phyloP scores from a whole-genome alignment of 2,888 invertebrate genomes.

The Sceliomorpha sp. region DNA sequence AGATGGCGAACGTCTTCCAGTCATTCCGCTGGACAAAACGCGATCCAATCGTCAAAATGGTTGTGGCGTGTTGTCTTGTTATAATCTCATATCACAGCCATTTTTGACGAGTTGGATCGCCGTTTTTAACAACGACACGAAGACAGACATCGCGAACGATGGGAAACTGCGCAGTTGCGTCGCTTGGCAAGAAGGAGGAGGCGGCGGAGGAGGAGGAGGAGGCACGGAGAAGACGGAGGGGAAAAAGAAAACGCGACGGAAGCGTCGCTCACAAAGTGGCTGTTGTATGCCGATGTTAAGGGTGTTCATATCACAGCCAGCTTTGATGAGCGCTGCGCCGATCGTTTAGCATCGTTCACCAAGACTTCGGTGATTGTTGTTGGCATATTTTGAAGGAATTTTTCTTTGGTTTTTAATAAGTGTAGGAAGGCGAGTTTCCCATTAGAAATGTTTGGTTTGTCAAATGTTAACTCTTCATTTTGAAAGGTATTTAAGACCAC shows the following conservation, averaged over 20 bases:
- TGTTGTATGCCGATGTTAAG: conserved; percentile 88
- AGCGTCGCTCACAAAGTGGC: conserved; percentile 93
- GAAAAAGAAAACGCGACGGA: conserved; percentile 58
- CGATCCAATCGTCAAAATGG: conserved; percentile 59
- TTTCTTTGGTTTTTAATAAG: too few relatives aligned
- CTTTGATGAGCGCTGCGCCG: conserved; percentile 94
- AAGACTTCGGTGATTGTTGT: neutral
- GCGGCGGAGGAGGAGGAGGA: conserved; percentile 4
- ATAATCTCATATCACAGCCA: conserved; percentile 88
- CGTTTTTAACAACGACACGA: conserved; percentile 77
- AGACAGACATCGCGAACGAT: conserved; percentile 6
- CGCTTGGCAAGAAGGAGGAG: conserved; percentile 2
- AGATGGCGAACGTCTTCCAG: neutral
- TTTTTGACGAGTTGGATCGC: conserved; percentile 94
- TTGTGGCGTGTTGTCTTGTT: conserved; percentile 78
- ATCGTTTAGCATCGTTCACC: conserved; percentile 54
- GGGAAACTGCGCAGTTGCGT: conserved; percentile 19
- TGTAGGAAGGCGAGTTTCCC: too few relatives aligned
- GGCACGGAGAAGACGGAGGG: conserved; percentile 14
- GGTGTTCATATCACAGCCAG: conserved; percentile 96
- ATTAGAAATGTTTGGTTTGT: too few relatives aligned
- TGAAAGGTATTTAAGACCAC: too few relatives aligned
- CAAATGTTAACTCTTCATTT: too few relatives aligned
- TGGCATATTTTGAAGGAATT: neutral
- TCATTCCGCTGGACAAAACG: conserved; percentile 27